Evolutionary conservation across 2,797 vertebrate genomes (phyloP).

Genomic region (Champsocephalus esox): DNA sequence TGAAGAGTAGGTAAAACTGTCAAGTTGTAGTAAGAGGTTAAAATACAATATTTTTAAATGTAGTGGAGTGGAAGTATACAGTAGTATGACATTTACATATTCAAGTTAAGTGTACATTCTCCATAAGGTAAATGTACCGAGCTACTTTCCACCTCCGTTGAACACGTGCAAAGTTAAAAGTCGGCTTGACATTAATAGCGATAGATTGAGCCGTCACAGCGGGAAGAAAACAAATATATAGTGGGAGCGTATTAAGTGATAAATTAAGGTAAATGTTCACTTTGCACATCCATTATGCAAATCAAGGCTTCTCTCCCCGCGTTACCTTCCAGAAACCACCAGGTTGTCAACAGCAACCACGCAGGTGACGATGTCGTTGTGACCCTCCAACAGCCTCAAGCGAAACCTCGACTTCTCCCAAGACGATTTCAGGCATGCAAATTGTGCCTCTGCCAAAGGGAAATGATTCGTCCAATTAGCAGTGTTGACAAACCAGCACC

Average conservation of each 20-base stretch:
- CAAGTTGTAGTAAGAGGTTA: no score
- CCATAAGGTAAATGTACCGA: no score
- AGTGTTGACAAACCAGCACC: constrained; percentile 66
- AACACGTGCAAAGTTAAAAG: constrained; percentile 58
- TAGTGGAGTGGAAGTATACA: no score
- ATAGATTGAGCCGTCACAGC: constrained; percentile 35
- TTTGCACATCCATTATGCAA: constrained; percentile 70
- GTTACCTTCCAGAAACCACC: constrained; percentile 88
- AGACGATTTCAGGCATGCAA: constrained; percentile 72
- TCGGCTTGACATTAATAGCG: constrained; percentile 33
- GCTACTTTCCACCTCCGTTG: no score
- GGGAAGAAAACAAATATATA: constrained; percentile 56
- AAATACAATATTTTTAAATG: no score
- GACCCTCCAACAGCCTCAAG: constrained; percentile 83
- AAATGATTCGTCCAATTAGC: constrained; percentile 70
- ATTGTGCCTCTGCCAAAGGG: constrained; percentile 73
- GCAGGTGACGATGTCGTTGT: constrained; percentile 88
- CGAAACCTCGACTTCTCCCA: constrained; percentile 86
- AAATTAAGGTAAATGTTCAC: constrained; percentile 73
- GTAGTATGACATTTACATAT: no score
- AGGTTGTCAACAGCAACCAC: constrained; percentile 85
- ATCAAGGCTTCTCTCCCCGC: constrained; percentile 25
- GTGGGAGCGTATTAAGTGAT: constrained; percentile 50
- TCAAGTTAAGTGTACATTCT: no score
- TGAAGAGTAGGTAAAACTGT: constrained; percentile 9